phyloP scores from a whole-genome alignment of 2,797 vertebrate species.

The Thamnophis elegans region DNA sequence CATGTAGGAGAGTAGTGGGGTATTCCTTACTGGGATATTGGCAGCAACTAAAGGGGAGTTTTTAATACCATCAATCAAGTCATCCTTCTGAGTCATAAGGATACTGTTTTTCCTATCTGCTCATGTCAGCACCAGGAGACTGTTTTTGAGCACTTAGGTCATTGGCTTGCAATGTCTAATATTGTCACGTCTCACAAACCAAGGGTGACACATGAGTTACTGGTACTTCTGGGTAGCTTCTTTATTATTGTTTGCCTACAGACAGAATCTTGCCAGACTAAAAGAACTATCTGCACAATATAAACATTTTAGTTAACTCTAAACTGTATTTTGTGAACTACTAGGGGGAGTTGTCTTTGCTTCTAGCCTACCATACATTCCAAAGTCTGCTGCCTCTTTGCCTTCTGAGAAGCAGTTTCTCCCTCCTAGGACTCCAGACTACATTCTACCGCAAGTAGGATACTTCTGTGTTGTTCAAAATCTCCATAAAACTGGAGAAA shows the following conservation, averaged over 20 bases:
- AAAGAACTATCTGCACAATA: not conserved
- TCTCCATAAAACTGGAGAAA: not conserved
- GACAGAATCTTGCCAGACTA: not conserved
- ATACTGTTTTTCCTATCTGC: not conserved
- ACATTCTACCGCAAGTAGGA: not conserved
- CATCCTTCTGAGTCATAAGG: not conserved
- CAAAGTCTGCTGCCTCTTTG: not conserved
- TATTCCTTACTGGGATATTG: not conserved
- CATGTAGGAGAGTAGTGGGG: not conserved
- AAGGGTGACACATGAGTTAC: not conserved
- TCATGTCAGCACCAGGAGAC: not conserved
- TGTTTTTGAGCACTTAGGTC: not conserved
- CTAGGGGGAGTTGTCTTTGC: not conserved
- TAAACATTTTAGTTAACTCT: not conserved
- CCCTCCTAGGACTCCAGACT: not conserved
- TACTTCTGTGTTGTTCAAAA: not conserved
- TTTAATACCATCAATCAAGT: not conserved
- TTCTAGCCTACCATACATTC: not conserved
- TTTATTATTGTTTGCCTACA: not conserved
- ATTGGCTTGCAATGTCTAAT: not conserved
- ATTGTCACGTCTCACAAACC: not conserved
- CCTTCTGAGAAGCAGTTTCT: not conserved
- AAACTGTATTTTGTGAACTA: not conserved
- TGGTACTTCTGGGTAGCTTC: not conserved
- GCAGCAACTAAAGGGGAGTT: not conserved